Evolutionary conservation across 2,113 vertebrate species (phyloP).

Genomic region (Rhinoptilus africanus): DNA sequence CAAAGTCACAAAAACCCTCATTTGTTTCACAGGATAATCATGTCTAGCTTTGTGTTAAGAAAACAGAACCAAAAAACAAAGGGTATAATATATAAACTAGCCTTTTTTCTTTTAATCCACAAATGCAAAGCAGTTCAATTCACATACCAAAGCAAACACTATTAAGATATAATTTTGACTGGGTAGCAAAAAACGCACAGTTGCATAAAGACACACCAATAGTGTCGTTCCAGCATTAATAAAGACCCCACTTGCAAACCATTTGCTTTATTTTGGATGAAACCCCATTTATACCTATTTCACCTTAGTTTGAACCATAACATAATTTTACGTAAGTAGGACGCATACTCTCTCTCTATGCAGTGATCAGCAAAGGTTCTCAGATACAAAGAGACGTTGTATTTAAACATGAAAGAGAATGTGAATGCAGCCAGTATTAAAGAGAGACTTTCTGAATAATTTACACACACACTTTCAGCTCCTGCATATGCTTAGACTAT

Average conservation of each 20-base stretch:
- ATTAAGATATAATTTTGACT: neutral
- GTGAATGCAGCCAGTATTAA: neutral
- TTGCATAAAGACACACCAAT: neutral
- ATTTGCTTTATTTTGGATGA: neutral
- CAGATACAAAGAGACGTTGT: neutral
- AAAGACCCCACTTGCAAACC: neutral
- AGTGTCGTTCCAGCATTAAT: neutral
- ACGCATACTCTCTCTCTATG: neutral
- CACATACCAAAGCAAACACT: neutral
- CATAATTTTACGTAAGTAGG: neutral
- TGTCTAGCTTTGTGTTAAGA: neutral
- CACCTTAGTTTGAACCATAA: slow-evolving; percentile 4
- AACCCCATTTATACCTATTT: neutral
- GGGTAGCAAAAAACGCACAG: neutral
- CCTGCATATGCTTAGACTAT: slow-evolving; percentile 4
- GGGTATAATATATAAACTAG: neutral
- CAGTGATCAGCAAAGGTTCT: neutral
- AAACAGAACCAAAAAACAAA: neutral
- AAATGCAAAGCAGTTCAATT: neutral
- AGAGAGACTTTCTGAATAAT: slow-evolving; percentile 48
- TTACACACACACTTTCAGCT: neutral
- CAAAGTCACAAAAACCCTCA: neutral
- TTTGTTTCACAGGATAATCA: neutral
- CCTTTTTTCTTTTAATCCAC: neutral
- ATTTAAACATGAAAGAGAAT: slow-evolving; percentile 3